A percentile compares a stretch with the other conserved stretches of the same genome.
Conservation (phyloP, 2,888 invertebrate species). For the Dasysyrphus tricinctus region DNA sequence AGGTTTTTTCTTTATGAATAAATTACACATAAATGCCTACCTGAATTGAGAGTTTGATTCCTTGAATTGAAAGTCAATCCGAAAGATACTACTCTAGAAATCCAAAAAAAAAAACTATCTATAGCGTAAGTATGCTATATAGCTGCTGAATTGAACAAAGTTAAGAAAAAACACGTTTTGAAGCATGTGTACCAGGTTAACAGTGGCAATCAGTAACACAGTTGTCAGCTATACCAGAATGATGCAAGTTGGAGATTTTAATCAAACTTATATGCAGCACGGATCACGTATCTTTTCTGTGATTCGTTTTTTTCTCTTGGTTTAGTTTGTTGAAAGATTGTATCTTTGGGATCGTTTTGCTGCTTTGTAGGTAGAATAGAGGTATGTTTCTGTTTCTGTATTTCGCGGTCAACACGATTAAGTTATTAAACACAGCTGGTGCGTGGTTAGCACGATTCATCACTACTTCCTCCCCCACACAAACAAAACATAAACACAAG, state of each 20-base stretch:
- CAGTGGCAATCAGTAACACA: conserved; percentile 70
- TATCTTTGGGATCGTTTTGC: conserved; percentile 61
- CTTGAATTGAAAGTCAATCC: conserved; percentile 70
- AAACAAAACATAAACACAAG: background rate
- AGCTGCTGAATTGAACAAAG: background rate
- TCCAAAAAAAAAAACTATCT: conserved; percentile 20
- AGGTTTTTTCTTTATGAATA: conserved; percentile 53
- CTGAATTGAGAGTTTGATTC: conserved; percentile 72
- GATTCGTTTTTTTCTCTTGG: conserved; percentile 31
- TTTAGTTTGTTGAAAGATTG: conserved; percentile 40
- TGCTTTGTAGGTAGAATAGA: conserved; percentile 31
- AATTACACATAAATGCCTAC: conserved; percentile 71
- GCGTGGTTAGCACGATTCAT: conserved; percentile 49
- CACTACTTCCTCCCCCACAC: conserved; percentile 58
- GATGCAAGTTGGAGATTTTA: conserved; percentile 72
- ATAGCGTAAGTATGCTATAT: background rate
- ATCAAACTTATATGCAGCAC: conserved; percentile 50
- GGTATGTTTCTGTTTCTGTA: conserved; percentile 22
- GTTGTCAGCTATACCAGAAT: conserved; percentile 67
- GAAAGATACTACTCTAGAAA: conserved; percentile 66
- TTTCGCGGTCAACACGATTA: conserved; percentile 73
- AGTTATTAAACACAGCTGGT: conserved; percentile 63
- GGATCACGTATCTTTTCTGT: conserved; percentile 67
- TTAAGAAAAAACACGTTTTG: conserved; percentile 61
- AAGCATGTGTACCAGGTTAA: conserved; percentile 35